Base-by-base conservation (phyloP, 2,888 invertebrate genomes). In the Sceliomorpha sp. region DNA sequence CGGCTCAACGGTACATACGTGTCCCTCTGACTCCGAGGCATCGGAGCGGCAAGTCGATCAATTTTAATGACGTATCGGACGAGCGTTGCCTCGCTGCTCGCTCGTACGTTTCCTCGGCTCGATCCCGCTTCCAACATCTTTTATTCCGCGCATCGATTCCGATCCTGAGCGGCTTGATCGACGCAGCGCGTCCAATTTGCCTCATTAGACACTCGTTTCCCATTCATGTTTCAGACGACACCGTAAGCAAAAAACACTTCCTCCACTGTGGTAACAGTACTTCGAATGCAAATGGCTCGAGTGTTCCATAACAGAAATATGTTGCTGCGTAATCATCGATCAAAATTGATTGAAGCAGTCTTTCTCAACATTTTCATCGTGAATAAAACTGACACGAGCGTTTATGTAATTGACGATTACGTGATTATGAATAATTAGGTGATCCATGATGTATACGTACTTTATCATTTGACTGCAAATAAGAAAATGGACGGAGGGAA, bases 21-120 rank as follows among this genome's bases (percentile, higher is more conserved):
- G 64, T 60, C 64, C 55, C 60, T 60, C 51, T 27, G 26, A 39
- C 45, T 50, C 37, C 37, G 15, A 64, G 44, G 56, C 45, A 51
- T 58, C 44, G 44, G 37, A 59, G 59, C 55, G 36, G 40, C 55
- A 37, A 64, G 60, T 64, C 60, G 70, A 70, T 70, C 70, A 70
- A 64, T 64, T 64, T 51, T 56, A 70, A 70, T 70, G 70, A 70
- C 56, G 51, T 51, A 60, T 70, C 51, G 70, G 34, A 48, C 45
- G 31, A 59, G 50, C 31, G 27, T 14, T 53, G 17, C 44, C 27
- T 44, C 34, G 62, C 36, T 34, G 58, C 27, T 39, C 14, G 40
- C 14, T 47, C 59, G 59, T 45, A 59, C 40, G 42, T 66, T 66
- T 53, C 53, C 66, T 45, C 47, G 58, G 58, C 39, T 40, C 40